Evolutionary conservation across 2,888 invertebrate genomes (phyloP), one percentile per base, ranked within the genome.

Genomic region (Merodon equestris): DNA sequence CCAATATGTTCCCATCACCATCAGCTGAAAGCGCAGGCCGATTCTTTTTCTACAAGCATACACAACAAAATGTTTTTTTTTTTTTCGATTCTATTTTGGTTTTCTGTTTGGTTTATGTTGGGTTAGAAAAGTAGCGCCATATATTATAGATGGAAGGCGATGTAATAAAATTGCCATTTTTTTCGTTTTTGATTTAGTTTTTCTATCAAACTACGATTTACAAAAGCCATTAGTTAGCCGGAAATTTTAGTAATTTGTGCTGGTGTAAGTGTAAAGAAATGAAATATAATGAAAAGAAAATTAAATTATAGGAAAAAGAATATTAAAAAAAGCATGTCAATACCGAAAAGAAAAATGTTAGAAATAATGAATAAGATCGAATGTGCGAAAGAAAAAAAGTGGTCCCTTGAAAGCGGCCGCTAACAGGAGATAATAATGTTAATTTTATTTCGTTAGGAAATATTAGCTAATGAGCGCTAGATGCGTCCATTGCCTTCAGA

Each of bases 1-100:
- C 83, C 82, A 84, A 82, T 73, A 83, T 81, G 81, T 82, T 77
- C 75, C 83, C 83, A 81, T 84, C 84, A 83, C 83, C 82, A 81
- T 84, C 83, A 82, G 82, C 82, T 83, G 83, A 83, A 77, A 83
- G 83, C 75, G 82, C 82, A 71, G 83, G 83, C 36, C 83, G 82
- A 82, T 82, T 83, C 56, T 66, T 83, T 81, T 82, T 84, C 82
- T 83, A 83, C 83, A 83, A 83, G 68, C 83, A 83, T 81, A 81
- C 63, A 75, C 19, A 75, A 74, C 61, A 77, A 45, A 64, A 48
- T 27, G n/a, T 61, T 73, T 58, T 38, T 63, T 18, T 45, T 53
- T 64, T 18, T 15, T n/a, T 56, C 10, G 15, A 14, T 53, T 53
- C 27, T 27, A 27, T 27, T 27, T 27, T 7, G 27, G 2, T 27